Conservation (phyloP, 1,140 invertebrate genomes). For the Macrocentrus cingulum region DNA sequence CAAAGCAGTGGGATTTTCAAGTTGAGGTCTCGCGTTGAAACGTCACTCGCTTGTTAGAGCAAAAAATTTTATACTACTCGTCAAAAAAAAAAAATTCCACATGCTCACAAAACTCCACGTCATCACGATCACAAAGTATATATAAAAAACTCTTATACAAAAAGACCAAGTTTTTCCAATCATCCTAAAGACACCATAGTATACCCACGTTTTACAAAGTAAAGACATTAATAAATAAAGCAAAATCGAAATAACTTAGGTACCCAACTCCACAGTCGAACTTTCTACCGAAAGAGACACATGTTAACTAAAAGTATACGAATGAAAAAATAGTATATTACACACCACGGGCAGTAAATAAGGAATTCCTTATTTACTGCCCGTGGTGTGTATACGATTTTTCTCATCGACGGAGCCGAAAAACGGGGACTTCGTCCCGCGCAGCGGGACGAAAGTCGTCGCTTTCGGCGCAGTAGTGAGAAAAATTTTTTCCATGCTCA, state of each 20-base stretch:
- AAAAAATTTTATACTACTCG: no score
- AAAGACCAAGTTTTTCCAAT: slow-evolving; percentile 40
- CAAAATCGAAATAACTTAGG: no score
- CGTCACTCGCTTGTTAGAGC: slow-evolving; percentile 7
- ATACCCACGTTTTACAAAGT: slow-evolving; percentile 22
- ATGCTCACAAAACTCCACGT: no score
- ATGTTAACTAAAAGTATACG: not conserved
- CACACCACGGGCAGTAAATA: no score
- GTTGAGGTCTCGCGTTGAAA: slow-evolving; percentile 35
- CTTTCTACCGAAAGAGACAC: no score
- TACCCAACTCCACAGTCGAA: no score
- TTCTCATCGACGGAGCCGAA: no score
- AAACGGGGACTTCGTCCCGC: no score
- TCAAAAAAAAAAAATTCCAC: no score
- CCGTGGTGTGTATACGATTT: no score
- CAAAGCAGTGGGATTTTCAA: slow-evolving; percentile 48
- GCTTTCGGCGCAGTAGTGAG: slow-evolving; percentile 16
- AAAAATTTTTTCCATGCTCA: not conserved
- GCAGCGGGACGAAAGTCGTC: not conserved
- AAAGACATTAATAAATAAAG: not conserved
- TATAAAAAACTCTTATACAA: slow-evolving; percentile 5
- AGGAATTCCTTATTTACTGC: no score
- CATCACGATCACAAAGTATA: no score
- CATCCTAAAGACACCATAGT: slow-evolving; percentile 48
- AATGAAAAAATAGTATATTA: not conserved